Conservation (phyloP, 2,797 vertebrate species). For the Smutsia temminckii region DNA sequence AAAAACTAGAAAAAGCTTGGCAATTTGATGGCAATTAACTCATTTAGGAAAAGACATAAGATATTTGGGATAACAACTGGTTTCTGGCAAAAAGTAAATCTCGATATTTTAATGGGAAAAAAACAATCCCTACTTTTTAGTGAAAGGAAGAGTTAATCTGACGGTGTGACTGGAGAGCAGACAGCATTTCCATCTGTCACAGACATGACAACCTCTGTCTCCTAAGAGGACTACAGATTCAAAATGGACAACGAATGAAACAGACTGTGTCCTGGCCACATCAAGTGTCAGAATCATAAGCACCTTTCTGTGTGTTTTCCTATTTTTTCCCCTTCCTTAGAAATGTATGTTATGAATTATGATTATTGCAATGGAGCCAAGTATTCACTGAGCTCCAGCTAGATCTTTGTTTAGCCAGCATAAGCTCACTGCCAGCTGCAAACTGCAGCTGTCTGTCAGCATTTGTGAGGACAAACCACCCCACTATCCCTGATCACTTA, state of each 20-base stretch:
- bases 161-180: background rate
- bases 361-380: slow-evolving; percentile 70
- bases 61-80: slow-evolving; percentile 49
- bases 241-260: slow-evolving; percentile 36
- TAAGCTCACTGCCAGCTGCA: slow-evolving; percentile 75
- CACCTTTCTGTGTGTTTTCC: slow-evolving; percentile 49
- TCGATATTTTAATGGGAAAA: background rate
- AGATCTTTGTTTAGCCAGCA: slow-evolving; percentile 76
- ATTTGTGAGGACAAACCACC: slow-evolving; percentile 74
- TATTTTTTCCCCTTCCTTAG: slow-evolving; percentile 46
- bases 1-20: slow-evolving; percentile 33
- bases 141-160: slow-evolving; percentile 15
- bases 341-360: slow-evolving; percentile 78
- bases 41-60: slow-evolving; percentile 62
- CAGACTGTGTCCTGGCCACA: background rate
- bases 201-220: background rate
- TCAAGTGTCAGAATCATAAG: slow-evolving; percentile 16
- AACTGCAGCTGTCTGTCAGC: slow-evolving; percentile 79
- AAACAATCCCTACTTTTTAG: slow-evolving; percentile 19
- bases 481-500: slow-evolving; percentile 58
- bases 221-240: background rate
- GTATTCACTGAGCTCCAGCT: slow-evolving; percentile 68
- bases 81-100: slow-evolving; percentile 39
- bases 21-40: slow-evolving; percentile 65
- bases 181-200: background rate